A percentile compares a stretch with the other conserved stretches of the same genome.
Conservation (phyloP, 2,797 vertebrate genomes). For the Anisognathus igniventris region DNA sequence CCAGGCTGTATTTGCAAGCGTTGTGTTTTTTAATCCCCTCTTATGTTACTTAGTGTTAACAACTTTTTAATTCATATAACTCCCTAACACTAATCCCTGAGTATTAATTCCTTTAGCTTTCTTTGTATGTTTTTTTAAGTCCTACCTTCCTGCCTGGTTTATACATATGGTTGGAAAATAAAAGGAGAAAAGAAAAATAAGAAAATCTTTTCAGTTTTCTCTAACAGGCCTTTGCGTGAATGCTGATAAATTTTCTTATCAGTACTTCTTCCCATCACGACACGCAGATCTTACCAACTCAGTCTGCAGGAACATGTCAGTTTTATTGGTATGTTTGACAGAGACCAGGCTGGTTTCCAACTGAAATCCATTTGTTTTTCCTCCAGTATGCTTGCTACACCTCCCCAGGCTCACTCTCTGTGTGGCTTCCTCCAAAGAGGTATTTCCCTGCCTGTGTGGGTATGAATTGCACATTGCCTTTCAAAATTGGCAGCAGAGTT, state of each 20-base stretch:
- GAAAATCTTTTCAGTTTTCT: not conserved
- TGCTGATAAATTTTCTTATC: slow-evolving; percentile 3
- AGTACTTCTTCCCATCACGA: not conserved
- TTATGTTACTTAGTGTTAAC: not conserved
- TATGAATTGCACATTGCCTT: not conserved
- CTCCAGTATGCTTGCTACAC: not conserved
- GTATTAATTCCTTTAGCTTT: not conserved
- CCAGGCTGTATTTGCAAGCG: not conserved
- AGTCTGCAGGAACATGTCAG: slow-evolving; percentile 37
- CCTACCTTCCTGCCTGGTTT: not conserved
- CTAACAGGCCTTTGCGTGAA: not conserved
- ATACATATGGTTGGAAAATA: not conserved
- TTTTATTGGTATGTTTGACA: slow-evolving; percentile 51
- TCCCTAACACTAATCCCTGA: not conserved
- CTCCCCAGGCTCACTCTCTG: not conserved
- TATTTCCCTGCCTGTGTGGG: not conserved
- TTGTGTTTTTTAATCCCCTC: not conserved
- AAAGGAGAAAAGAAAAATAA: not conserved
- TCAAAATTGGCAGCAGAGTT: not conserved
- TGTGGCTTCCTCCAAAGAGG: not conserved
- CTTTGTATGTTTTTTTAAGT: not conserved
- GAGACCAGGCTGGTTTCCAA: slow-evolving; percentile 44
- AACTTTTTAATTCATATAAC: not conserved
- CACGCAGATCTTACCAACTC: not conserved
- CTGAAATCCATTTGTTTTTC: slow-evolving; percentile 23